Conservation (phyloP, 92 coral and sea anemone genomes). For the Phymanthus crucifer region DNA sequence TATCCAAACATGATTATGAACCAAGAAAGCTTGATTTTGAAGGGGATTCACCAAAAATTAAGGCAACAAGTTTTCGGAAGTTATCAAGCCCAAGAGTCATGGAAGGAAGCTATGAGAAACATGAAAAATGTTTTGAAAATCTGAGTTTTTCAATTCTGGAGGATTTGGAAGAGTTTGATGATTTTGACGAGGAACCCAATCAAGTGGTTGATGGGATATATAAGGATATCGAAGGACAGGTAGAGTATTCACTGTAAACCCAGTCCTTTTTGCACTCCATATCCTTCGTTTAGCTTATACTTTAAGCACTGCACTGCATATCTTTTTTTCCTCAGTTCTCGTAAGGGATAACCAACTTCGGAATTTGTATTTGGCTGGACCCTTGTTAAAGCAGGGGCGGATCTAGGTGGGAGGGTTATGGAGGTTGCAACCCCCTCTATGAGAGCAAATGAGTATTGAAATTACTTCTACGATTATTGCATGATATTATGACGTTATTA, state of each 20-base stretch:
- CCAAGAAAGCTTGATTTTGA: background rate
- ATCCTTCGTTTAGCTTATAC: too few relatives aligned
- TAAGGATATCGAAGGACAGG: background rate
- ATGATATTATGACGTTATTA: too few relatives aligned
- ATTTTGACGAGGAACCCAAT: constrained; percentile 33
- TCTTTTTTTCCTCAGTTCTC: too few relatives aligned
- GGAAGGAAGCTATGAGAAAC: background rate
- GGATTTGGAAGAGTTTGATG: constrained; percentile 31
- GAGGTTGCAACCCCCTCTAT: too few relatives aligned
- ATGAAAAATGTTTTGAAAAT: constrained; percentile 25
- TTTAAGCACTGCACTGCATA: too few relatives aligned
- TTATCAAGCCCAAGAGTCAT: background rate
- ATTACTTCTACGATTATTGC: too few relatives aligned
- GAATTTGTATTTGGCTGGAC: too few relatives aligned
- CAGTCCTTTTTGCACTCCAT: too few relatives aligned
- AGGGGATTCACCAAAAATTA: background rate
- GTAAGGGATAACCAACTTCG: too few relatives aligned
- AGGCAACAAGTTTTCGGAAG: background rate
- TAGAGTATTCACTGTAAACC: background rate
- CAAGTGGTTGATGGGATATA: constrained; percentile 8
- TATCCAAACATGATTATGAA: background rate
- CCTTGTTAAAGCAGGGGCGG: too few relatives aligned
- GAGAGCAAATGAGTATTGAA: too few relatives aligned
- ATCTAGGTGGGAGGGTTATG: too few relatives aligned
- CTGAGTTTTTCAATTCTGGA: constrained; percentile 23